Conservation (phyloP, 2,888 invertebrate species). For the Keiferia lycopersicella region DNA sequence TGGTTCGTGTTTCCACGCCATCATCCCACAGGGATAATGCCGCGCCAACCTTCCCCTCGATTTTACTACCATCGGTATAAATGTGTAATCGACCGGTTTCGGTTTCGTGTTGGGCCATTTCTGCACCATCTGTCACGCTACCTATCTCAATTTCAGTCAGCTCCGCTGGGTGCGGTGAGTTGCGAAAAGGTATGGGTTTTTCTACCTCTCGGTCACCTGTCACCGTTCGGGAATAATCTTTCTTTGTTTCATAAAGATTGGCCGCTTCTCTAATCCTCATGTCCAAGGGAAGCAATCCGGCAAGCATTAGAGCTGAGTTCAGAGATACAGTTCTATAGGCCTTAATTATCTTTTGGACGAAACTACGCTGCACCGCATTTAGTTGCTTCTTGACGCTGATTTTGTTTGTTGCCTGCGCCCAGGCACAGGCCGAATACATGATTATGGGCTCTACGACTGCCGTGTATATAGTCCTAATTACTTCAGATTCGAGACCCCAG, state of each 20-base stretch:
- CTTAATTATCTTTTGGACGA: not conserved
- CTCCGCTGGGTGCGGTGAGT: not conserved
- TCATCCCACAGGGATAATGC: not conserved
- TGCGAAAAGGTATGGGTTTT: too few relatives aligned
- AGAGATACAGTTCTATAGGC: not conserved
- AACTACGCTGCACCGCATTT: not conserved
- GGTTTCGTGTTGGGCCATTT: not conserved
- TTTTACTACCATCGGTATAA: conserved; percentile 12
- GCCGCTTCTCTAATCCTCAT: not conserved
- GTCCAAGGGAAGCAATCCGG: not conserved
- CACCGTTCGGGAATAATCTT: not conserved
- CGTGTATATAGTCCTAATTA: conserved; percentile 15
- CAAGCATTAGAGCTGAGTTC: too few relatives aligned
- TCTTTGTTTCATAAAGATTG: not conserved
- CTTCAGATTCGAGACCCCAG: too few relatives aligned
- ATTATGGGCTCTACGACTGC: conserved; percentile 21
- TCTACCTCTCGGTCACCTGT: not conserved
- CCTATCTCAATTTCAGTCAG: not conserved
- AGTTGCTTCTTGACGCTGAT: not conserved
- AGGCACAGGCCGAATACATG: conserved; percentile 27
- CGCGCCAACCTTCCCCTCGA: conserved; percentile 2
- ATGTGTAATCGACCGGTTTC: not conserved
- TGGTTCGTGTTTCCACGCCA: too few relatives aligned
- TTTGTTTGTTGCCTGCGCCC: conserved; percentile 21
- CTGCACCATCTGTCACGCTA: not conserved